Evolutionary conservation across 1,140 invertebrate genomes (phyloP), one percentile per base, ranked within the genome.

Genomic region (Medauroidea extradentata): DNA sequence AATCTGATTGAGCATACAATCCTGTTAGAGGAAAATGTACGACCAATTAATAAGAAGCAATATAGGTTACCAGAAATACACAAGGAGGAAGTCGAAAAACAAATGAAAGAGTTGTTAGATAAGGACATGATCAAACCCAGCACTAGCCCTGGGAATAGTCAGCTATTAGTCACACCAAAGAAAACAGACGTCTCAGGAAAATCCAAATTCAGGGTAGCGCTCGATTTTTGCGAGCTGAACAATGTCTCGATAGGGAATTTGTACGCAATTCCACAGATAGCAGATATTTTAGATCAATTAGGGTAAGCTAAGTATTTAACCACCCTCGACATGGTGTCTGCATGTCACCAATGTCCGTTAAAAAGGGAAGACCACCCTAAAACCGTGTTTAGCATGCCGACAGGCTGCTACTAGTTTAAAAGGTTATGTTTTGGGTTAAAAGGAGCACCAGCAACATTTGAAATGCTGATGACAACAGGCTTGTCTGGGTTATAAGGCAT

Each of bases 301-400:
- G 66, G 69, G 9, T 68, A 65, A 4, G 38, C 64, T 4, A 62
- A 61, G 14, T 75, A 69, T 53, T 81, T 80, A 57, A 64, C 70
- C 3, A 70, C 71, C 1, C 48, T 81, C 11, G 75, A 82, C 69
- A 56, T 79, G 2, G 67, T 65, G 1, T 67, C 62, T 38, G 80
- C 79, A 8, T 82, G 75, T 61, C 77, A 75, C 62, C 80, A 83
- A 62, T 68, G 82, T 7, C 65, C 70, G 43, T 62, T 81, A 19
- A 59, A 70, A 1, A 46, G 61, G 27, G 53, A 66, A 4, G 70
- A 73, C 53, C 68, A 65, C 18, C 50, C 65, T 18, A 81, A 80
- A 67, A 79, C 79, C 3, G 77, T 74, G n/a, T 79, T 79, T 44
- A 67, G 59, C 2, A 71, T 66, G 0, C 63, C 69, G 38, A 53